Conservation (phyloP, 2,113 vertebrate species). For the Pristiophorus japonicus region DNA sequence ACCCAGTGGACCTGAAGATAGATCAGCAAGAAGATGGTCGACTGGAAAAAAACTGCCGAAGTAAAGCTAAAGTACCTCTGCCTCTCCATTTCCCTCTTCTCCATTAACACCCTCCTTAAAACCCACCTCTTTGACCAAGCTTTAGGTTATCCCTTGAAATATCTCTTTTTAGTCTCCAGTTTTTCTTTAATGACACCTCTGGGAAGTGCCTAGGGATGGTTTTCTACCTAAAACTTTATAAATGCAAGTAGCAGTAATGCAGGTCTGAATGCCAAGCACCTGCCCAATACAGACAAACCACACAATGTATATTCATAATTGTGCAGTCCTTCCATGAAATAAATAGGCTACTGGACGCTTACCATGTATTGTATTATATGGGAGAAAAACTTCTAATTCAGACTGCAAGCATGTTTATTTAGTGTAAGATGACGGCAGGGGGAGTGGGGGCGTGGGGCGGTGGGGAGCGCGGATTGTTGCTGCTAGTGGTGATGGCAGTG, state of each 20-base stretch:
- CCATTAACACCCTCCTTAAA: neutral
- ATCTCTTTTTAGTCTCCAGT: neutral
- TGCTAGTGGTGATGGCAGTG: neutral
- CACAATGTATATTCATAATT: neutral
- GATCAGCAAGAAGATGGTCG: too few relatives aligned
- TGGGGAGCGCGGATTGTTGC: too few relatives aligned
- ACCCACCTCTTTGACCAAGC: neutral
- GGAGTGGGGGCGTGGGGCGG: too few relatives aligned
- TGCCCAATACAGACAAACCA: neutral
- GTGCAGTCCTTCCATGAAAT: neutral
- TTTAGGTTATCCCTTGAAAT: too few relatives aligned
- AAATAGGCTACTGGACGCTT: neutral
- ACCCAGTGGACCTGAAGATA: neutral
- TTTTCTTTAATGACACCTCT: neutral
- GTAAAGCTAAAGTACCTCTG: neutral
- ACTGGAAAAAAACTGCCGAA: neutral
- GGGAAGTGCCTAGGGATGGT: neutral
- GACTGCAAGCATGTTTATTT: neutral
- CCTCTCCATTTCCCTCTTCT: neutral
- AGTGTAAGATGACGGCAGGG: neutral
- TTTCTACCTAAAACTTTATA: neutral
- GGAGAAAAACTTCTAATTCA: neutral
- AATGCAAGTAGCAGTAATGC: neutral
- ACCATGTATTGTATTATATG: neutral
- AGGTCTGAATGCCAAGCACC: neutral